These are phyloP conservation scores for Bicyclus anynana DNA, from an alignment of 1,140 invertebrate genomes.

Conservation along the genomic window DNA sequence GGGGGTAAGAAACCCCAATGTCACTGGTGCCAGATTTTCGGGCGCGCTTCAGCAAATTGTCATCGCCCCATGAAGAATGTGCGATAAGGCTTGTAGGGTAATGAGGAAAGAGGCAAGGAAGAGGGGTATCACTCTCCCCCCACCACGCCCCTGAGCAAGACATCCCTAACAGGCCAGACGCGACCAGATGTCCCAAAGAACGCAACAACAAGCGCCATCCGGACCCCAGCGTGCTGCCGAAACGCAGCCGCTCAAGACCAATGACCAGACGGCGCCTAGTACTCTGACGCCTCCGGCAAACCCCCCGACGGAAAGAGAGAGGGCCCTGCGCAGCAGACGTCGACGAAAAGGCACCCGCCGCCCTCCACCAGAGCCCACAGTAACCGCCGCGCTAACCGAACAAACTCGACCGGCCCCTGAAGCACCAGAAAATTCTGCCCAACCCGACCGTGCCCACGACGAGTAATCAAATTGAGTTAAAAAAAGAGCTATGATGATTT, in stretches of 20 bases:
- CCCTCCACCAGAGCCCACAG: no score
- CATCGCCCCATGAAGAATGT: slow-evolving; percentile 1
- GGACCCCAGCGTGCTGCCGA: background rate
- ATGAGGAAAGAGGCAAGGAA: background rate
- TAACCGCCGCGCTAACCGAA: no score
- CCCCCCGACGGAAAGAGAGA: background rate
- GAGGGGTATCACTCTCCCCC: background rate
- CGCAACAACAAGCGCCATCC: no score
- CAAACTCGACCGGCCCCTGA: no score
- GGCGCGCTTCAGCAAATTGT: slow-evolving; percentile 25
- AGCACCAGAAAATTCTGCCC: no score
- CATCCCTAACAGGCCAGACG: background rate
- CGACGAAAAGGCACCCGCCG: no score
- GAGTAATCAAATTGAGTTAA: no score
- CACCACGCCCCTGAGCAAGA: background rate
- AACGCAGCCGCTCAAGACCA: background rate
- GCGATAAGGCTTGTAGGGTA: background rate
- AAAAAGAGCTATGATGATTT: no score
- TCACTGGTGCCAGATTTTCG: slow-evolving; percentile 30
- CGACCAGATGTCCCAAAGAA: background rate
- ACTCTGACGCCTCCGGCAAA: background rate
- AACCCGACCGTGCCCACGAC: no score
- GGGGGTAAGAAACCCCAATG: slow-evolving; percentile 15
- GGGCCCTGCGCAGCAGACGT: background rate
- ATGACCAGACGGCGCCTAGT: background rate